Evolutionary conservation across 2,797 vertebrate genomes (phyloP), one percentile per base, ranked within the genome.

Genomic region (Pseudomugil tenellus): DNA sequence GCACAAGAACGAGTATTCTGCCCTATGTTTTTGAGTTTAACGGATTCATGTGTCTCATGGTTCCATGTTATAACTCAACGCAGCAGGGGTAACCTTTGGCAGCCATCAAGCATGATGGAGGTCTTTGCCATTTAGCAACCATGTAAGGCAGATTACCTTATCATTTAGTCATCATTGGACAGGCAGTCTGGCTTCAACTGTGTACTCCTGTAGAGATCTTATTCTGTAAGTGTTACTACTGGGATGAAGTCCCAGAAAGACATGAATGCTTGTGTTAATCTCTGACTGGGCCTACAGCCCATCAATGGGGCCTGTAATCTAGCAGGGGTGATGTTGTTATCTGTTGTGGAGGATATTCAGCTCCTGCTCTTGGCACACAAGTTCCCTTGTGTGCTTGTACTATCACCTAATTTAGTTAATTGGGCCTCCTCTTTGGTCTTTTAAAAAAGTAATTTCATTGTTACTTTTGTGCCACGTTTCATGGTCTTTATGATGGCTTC

Each of bases 81-180:
- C 68, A 77, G 80, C 76, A 69, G 69, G 48, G 46, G 63, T 77
- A 80, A 81, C 84, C 79, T 86, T 86, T 91, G 80, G 89, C 82
- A 83, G 79, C 76, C 49, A 80, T 76, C 65, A 76, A 77, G 68
- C 69, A 80, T 35, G 25, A 74, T 55, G 37, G 67, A 86, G 75
- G 59, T 84, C 60, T 77, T 63, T 86, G 64, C 87, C 69, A 81
- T 86, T 89, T 83, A 81, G 72, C 72, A 26, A 55, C 31, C 72
- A 14, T 84, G 89, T 82, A 88, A 92, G 91, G 79, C 82, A 85
- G 84, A 90, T 91, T 89, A 91, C 81, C 78, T 83, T 74, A 86
- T 87, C 79, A 77, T 82, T 87, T 88, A 79, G 81, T 84, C 79
- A 74, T 88, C 81, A 82, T 76, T 84, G 78, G 84, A 82, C 81